These are phyloP conservation scores for Sula dactylatra DNA, from an alignment of 2,113 vertebrate genomes.

Conservation along the genomic window DNA sequence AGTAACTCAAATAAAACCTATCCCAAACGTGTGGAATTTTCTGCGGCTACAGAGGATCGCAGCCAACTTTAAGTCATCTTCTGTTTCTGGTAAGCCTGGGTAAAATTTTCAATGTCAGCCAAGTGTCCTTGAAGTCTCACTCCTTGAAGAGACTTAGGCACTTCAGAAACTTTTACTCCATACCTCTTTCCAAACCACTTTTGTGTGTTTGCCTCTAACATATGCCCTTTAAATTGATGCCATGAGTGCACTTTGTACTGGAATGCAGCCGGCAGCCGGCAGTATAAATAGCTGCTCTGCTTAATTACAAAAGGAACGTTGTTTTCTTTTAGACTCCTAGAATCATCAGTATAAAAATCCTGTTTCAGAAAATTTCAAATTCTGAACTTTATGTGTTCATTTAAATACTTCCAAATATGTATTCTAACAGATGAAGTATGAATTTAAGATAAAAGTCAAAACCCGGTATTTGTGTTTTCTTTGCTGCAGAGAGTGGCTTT, in stretches of 20 bases:
- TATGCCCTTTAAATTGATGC: constrained; percentile 42
- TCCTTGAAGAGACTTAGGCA: not conserved
- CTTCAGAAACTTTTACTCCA: not conserved
- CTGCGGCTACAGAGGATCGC: not conserved
- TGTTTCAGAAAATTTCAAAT: not conserved
- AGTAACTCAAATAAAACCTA: not conserved
- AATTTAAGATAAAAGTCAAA: not conserved
- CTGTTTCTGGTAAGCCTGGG: not conserved
- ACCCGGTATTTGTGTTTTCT: not conserved
- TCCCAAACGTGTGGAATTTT: not conserved
- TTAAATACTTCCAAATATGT: not conserved
- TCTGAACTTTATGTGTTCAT: not conserved
- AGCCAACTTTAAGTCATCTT: not conserved
- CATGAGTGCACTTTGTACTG: constrained; percentile 24
- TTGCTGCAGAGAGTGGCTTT: not conserved
- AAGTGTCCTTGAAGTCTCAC: not conserved
- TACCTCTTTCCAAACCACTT: constrained; percentile 19
- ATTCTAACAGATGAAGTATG: not conserved
- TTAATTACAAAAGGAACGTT: constrained; percentile 33
- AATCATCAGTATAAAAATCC: not conserved
- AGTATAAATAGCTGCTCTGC: constrained; percentile 25
- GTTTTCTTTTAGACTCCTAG: not conserved
- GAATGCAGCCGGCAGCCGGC: not conserved
- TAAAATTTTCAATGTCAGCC: constrained; percentile 6
- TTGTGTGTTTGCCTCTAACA: not conserved